Evolutionary conservation across 2,888 invertebrate genomes (phyloP), one percentile per base, ranked within the genome.

Genomic region (Megastigmus dorsalis): DNA sequence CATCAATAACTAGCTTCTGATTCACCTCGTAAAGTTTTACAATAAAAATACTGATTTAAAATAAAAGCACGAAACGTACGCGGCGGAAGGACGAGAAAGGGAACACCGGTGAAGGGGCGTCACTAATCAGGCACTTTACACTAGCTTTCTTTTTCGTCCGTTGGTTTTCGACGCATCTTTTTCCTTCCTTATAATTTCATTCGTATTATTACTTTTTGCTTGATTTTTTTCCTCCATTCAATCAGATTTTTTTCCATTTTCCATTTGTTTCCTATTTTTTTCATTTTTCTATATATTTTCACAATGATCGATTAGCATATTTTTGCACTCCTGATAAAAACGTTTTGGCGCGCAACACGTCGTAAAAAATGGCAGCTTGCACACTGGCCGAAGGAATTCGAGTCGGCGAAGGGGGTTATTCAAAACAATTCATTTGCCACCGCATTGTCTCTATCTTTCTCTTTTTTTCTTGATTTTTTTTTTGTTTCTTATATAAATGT

Each of bases 41-140:
- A 57, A 26, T 45, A 67, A 45, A n/a, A 59, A 62, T 38, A 69
- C 57, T 60, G 67, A 69, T 75, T 66, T 67, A 70, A 73, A 71
- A 68, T 36, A 33, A 55, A 62, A 66, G 41, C 30, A 66, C 48
- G 30, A 66, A 66, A 30, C n/a, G 55, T 45, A 26, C 30, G 10
- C 60, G 52, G 60, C 52, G 48, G 68, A 76, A 74, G 75, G 70
- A 78, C 70, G 78, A 79, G 79, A 78, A 79, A 81, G 78, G 79
- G 77, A 79, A 79, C 79, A 79, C 68, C 81, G 79, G 80, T 79
- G 80, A 78, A 79, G 80, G 82, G 85, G 83, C 81, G 83, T 85
- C 82, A 84, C 85, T 85, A 85, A 86, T 85, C 84, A 87, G 86
- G 86, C 87, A 87, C 87, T 87, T 87, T 82, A 82, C 57, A 57